A percentile compares a stretch with the other conserved stretches of the same genome.
phyloP scores from a whole-genome alignment of 2,797 vertebrate species.

The Hafferia zeledoni region DNA sequence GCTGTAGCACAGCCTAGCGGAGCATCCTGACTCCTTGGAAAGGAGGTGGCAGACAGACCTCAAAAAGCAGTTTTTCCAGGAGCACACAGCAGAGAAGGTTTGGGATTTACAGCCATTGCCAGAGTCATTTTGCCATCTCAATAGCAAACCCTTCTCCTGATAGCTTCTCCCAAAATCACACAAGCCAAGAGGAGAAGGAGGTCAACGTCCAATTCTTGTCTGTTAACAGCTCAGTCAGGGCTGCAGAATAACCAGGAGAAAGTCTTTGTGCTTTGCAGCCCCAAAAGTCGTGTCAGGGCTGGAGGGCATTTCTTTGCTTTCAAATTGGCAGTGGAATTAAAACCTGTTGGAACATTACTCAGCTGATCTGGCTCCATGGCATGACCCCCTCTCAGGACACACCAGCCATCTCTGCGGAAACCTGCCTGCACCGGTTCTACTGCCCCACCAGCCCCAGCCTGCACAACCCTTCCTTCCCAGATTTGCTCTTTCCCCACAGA shows the following conservation, averaged over 20 bases:
- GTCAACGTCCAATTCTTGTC: accelerated
- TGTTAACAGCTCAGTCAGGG: neutral
- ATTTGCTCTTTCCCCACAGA: accelerated
- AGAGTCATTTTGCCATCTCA: neutral
- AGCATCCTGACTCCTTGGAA: neutral
- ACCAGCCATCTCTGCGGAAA: neutral
- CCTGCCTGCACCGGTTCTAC: neutral
- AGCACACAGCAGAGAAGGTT: neutral
- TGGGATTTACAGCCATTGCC: neutral
- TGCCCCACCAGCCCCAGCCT: accelerated
- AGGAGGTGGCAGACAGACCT: neutral
- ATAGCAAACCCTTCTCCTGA: neutral
- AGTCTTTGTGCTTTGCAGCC: neutral
- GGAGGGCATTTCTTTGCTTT: neutral
- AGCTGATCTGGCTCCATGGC: accelerated
- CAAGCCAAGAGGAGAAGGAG: neutral
- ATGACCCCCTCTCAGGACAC: neutral
- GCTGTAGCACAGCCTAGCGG: accelerated
- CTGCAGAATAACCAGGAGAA: neutral
- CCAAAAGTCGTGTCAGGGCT: neutral
- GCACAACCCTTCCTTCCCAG: neutral
- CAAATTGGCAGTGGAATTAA: neutral
- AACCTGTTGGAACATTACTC: neutral
- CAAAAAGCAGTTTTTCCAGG: neutral
- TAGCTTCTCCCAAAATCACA: neutral